Evolutionary conservation across 1,140 invertebrate species (phyloP).

Genomic region (Microplitis demolitor): DNA sequence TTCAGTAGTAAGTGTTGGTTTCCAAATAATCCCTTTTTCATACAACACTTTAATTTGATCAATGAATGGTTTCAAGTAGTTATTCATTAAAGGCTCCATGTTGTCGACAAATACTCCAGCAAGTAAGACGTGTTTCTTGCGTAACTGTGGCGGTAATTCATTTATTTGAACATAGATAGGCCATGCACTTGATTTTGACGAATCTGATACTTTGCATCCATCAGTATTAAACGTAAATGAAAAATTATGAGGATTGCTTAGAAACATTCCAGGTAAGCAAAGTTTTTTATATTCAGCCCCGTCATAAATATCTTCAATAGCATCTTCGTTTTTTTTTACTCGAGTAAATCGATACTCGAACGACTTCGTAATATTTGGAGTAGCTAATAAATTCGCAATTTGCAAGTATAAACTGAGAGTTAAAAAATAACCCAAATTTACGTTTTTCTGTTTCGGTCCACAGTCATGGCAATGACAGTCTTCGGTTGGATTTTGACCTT

Average conservation of each 20-base stretch:
- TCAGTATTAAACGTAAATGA: background rate
- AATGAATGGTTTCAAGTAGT: background rate
- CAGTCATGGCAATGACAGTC: background rate
- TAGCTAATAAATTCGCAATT: background rate
- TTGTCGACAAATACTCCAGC: background rate
- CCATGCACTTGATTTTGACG: background rate
- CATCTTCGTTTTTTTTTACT: slow-evolving; percentile 4
- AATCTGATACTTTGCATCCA: background rate
- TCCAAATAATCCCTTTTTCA: background rate
- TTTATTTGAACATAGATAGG: slow-evolving; percentile 13
- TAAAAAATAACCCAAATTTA: background rate
- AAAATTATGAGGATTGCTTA: slow-evolving; percentile 8
- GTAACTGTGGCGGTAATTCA: background rate
- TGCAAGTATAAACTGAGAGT: background rate
- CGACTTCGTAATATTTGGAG: background rate
- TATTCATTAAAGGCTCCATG: background rate
- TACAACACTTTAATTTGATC: background rate
- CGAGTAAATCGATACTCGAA: slow-evolving; percentile 14
- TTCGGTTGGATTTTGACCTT: background rate
- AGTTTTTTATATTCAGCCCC: background rate
- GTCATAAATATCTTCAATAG: slow-evolving; percentile 29
- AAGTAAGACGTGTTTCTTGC: background rate
- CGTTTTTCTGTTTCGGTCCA: background rate
- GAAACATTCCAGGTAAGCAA: background rate
- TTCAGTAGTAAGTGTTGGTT: background rate